phyloP scores from a whole-genome alignment of 2,888 invertebrate species.

The Caenorhabditis panamensis region DNA sequence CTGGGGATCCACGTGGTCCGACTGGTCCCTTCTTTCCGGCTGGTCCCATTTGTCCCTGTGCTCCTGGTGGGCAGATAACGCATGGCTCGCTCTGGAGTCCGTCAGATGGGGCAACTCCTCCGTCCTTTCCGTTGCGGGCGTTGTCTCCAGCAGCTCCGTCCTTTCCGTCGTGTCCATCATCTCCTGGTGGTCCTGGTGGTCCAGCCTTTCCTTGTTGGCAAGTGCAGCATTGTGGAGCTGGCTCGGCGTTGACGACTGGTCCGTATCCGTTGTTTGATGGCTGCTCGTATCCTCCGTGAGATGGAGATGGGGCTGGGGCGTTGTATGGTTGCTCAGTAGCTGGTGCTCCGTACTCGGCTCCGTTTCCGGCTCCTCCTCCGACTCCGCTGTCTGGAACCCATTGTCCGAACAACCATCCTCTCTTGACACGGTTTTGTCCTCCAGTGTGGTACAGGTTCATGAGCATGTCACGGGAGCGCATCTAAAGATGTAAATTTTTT shows the following conservation, averaged over 20 bases:
- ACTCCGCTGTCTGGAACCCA: conserved; percentile 74
- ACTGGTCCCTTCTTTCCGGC: conserved; percentile 79
- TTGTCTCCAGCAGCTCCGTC: conserved; percentile 72
- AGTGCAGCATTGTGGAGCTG: conserved; percentile 76
- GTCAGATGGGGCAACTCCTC: conserved; percentile 69
- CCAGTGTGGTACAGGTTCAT: conserved; percentile 71
- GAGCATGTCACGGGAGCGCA: conserved; percentile 79
- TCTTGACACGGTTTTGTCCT: conserved; percentile 64
- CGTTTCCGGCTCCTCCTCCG: conserved; percentile 70
- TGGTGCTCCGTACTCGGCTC: conserved; percentile 76
- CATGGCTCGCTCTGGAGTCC: conserved; percentile 77
- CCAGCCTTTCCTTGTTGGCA: conserved; percentile 79
- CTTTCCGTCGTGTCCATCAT: conserved; percentile 70
- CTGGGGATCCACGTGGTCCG: conserved; percentile 74
- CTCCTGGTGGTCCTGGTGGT: conserved; percentile 74
- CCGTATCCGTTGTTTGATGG: conserved; percentile 67
- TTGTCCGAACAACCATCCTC: conserved; percentile 75
- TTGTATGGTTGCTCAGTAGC: conserved; percentile 68
- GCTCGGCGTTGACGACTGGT: conserved; percentile 77
- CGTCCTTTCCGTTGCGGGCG: conserved; percentile 73
- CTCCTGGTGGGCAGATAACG: conserved; percentile 80
- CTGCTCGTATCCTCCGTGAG: conserved; percentile 56
- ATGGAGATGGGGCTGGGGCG: conserved; percentile 60
- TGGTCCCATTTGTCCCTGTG: conserved; percentile 75
- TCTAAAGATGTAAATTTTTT: conserved; percentile 54